Evolutionary conservation across 92 coral and sea anemone species (phyloP), one percentile per base, ranked within the genome.

Genomic region (Galaxea fascicularis): DNA sequence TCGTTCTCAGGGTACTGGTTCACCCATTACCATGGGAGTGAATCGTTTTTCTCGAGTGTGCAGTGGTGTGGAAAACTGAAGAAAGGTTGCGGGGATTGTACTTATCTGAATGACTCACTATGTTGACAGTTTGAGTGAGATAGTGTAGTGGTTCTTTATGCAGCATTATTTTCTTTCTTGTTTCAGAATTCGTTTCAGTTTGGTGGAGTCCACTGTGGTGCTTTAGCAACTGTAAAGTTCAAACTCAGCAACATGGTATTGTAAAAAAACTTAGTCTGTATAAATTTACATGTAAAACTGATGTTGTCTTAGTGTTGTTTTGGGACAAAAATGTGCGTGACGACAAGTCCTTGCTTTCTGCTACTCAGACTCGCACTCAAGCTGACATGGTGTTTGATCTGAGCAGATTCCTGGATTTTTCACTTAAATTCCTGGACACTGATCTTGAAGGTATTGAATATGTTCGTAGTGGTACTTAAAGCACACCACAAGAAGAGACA

Each of bases 141-240:
- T 35, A 35, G 6, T 35, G 41, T 2, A 35, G 2, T 35, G 41
- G 6, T 35, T 6, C 6, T 35, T 2, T 35, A 35, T 6, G 6
- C 41, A 35, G n/a, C n/a, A 8, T 41, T 39, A 31, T 16, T n/a
- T 79, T 27, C 4, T 35, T 69, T 71, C 39, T 28, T 47, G 18
- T 75, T 62, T 49, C 85, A 95, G 98, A 93, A 88, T 26, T 80
- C 91, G 2, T 91, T 97, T 52, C 95, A 85, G 76, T 92, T 97
- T 79, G 90, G 94, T 78, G 99, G 99, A 52, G 99, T 97, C 29
- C 93, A 97, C 62, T 97, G 99, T 80, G 99, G 96, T 26, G 98
- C 99, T 3, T 71, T 92, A 49, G 94, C 99, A 35, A 97, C 88
- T 66, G 63, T 93, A 10, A 85, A 89, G 10, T 97, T 97, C 77